Conservation (phyloP, 2,113 vertebrate species). For the Colaptes auratus region DNA sequence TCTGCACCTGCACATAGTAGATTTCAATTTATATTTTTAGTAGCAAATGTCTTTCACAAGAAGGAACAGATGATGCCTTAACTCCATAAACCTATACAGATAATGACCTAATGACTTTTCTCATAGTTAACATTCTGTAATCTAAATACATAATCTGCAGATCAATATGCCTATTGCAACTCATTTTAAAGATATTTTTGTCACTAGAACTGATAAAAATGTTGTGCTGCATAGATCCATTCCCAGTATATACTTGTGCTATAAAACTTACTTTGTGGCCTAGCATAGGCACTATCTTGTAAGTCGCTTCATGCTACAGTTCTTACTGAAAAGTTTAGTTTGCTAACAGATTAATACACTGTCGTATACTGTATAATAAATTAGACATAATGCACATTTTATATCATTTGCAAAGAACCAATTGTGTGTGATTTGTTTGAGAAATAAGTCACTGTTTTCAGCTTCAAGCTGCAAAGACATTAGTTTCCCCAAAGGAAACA, state of each 20-base stretch:
- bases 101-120: conserved; percentile 36
- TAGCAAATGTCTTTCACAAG: conserved; percentile 49
- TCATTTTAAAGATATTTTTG: conserved; percentile 39
- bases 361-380: neutral
- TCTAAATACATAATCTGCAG: neutral
- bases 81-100: conserved; percentile 36
- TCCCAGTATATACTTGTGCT: neutral
- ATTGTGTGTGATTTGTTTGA: neutral
- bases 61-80: conserved; percentile 30
- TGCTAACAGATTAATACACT: neutral
- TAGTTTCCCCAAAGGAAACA: neutral
- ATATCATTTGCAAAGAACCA: neutral
- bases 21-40: conserved; percentile 56
- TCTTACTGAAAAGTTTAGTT: neutral
- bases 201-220: neutral
- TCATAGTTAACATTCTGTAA: conserved; percentile 16
- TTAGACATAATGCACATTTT: neutral
- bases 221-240: neutral
- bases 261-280: neutral
- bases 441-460: neutral
- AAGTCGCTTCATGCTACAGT: neutral
- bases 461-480: neutral
- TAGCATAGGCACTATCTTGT: neutral
- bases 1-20: conserved; percentile 60
- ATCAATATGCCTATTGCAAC: conserved; percentile 15